Evolutionary conservation across 2,113 vertebrate genomes (phyloP), one percentile per base, ranked within the genome.

Genomic region (Ammospiza nelsoni): DNA sequence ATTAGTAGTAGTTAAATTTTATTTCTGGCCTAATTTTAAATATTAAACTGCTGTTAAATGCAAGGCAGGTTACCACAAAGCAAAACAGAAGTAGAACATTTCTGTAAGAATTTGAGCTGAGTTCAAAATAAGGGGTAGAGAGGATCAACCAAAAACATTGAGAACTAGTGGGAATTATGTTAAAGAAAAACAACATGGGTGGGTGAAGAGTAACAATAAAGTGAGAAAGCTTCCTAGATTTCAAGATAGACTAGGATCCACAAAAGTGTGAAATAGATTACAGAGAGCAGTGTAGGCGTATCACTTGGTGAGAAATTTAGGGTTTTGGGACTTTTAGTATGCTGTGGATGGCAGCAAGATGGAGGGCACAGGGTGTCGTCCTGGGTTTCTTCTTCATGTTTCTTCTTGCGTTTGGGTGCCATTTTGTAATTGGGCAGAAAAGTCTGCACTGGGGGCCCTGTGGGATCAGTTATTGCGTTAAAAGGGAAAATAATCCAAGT

Each of bases 381-480:
- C 27, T 52, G 51, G 27, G 51, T 17, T 28, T 28, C 27, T 52
- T 10, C 51, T 51, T 51, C 24, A 15, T 25, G 28, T 15, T 52
- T 9, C 51, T 51, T 51, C 24, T 5, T 25, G 51, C 6, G 51
- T 52, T 10, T 52, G 51, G 51, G 15, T 52, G 51, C 27, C 27
- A 52, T 27, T 52, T 52, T 52, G 27, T 52, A 52, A 52, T 28
- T 17, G 51, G 51, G 27, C 25, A 28, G 51, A 52, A 28, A 28
- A 52, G 15, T 29, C 51, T 3, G 2, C 51, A 28, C 10, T 52
- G 27, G 0, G 27, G 2, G 51, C 51, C 28, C 27, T 28, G 0
- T 28, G 51, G 15, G 51, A 28, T 2, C 15, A 52, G 15, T 52
- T 52, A 28, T 17, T 52, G 27, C 1, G 15, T 52, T 52, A 11